phyloP scores from a whole-genome alignment of 2,888 invertebrate genomes.

The Phaedon cochleariae region DNA sequence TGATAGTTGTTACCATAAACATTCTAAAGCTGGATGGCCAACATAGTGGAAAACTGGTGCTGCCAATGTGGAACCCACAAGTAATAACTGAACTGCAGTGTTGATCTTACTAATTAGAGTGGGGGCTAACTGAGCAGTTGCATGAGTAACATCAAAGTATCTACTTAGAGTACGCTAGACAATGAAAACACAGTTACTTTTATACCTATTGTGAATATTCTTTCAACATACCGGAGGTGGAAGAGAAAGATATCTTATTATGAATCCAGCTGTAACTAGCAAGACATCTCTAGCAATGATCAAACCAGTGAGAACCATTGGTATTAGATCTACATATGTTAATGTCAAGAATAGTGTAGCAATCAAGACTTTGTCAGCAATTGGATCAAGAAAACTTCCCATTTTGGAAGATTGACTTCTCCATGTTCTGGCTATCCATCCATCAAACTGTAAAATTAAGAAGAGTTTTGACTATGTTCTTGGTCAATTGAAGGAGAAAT shows the following conservation, averaged over 20 bases:
- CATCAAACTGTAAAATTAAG: slow-evolving; percentile 77
- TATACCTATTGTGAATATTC: not conserved
- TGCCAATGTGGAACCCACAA: slow-evolving; percentile 87
- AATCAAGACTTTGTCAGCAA: slow-evolving; percentile 95
- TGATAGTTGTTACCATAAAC: slow-evolving; percentile 69
- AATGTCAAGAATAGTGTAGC: slow-evolving; percentile 88
- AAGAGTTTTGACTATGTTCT: too few relatives aligned
- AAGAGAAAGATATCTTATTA: slow-evolving; percentile 88
- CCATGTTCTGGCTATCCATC: slow-evolving; percentile 95
- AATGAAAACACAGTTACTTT: slow-evolving; percentile 8
- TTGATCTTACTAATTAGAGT: slow-evolving; percentile 95
- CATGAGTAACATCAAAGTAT: slow-evolving; percentile 92
- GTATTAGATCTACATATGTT: slow-evolving; percentile 86
- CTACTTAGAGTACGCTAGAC: slow-evolving; percentile 83
- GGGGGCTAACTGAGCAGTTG: slow-evolving; percentile 92
- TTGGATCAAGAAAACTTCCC: slow-evolving; percentile 95
- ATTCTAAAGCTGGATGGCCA: slow-evolving; percentile 80
- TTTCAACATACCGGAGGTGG: slow-evolving; percentile 77
- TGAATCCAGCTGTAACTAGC: slow-evolving; percentile 85
- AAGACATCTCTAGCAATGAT: slow-evolving; percentile 86
- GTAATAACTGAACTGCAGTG: slow-evolving; percentile 85
- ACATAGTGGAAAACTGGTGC: slow-evolving; percentile 91
- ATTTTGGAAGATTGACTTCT: slow-evolving; percentile 90
- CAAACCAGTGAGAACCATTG: slow-evolving; percentile 79
- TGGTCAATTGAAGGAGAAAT: too few relatives aligned